Base-by-base conservation (phyloP, 2,113 vertebrate species). In the Dipodomys ordii region DNA sequence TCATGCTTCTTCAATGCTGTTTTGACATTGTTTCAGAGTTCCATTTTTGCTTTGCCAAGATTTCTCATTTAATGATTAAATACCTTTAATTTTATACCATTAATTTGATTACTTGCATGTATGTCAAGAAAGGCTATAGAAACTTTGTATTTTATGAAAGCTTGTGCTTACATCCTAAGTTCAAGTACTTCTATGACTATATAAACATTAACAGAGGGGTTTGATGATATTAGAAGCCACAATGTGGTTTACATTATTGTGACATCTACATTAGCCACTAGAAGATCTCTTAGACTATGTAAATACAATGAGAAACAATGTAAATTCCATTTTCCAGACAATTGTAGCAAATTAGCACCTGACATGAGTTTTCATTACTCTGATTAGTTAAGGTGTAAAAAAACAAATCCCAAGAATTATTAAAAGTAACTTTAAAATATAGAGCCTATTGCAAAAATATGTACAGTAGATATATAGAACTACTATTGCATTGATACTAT, bases 11-110 rank as follows among this genome's bases (percentile, higher is more conserved):
- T 1, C 23, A 74, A 13, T 92, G 49, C 76, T 95, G 39, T 39
- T 39, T 5, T 39, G 39, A 39, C 39, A 39, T 39, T 39, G 39
- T 39, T 39, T 39, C 39, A 30, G 53, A 71, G 32, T 35, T 74
- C 8, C 27, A 72, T 46, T 83, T 92, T 88, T 90, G 19, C 82
- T 94, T 81, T 64, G 13, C 19, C 71, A 82, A 79, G 57, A 1
- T 78, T 92, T 88, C 27, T 53, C 85, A 86, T 93, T 85, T 88
- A 94, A 74, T 87, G 35, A 30, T 69, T 73, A 93, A 86, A 62
- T 83, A 80, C 39, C 83, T 93, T 79, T 68, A 35, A 28, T 74
- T 93, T 94, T 71, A 93, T 53, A 1, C 53, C n/a, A 83, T 53
- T 80, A 62, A 93, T 89, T 86, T 90, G 35, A 77, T 19, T n/a